Percentiles rank a stretch among this genome's conserved stretches.
Evolutionary conservation across 1,140 invertebrate genomes (phyloP).

Genomic region (Drosophila arizonae): DNA sequence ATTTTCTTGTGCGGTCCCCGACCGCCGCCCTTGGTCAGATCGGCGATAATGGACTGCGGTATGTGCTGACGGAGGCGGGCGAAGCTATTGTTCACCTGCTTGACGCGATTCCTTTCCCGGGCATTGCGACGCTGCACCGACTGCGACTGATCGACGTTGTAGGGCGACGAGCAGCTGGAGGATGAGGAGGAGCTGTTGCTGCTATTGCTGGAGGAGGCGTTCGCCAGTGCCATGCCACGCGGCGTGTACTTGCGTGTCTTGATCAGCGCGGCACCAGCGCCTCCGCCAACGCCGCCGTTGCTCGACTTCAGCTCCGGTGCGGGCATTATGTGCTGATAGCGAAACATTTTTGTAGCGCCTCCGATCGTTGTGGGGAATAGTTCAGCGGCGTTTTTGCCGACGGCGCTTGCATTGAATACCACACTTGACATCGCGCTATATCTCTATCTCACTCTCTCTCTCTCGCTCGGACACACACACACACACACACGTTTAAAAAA

Average conservation of each 20-base stretch:
- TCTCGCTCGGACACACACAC: conserved; percentile 1
- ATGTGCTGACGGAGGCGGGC: conserved; percentile 94
- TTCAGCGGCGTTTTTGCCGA: conserved; percentile 47
- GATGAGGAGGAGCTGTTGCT: conserved; percentile 20
- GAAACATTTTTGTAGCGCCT: conserved; percentile 60
- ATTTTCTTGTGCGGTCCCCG: conserved; percentile 92
- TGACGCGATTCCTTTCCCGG: conserved; percentile 95
- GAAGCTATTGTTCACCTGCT: conserved; percentile 97
- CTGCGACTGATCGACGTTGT: conserved; percentile 85
- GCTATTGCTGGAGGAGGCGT: conserved; percentile 7
- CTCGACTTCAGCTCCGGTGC: conserved; percentile 43
- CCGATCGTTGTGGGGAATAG: conserved; percentile 65
- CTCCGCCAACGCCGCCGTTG: conserved; percentile 49
- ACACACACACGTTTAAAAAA: conserved; percentile 26
- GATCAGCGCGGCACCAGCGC: conserved; percentile 58
- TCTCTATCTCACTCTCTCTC: neutral
- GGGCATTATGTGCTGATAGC: conserved; percentile 74
- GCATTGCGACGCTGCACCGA: conserved; percentile 96
- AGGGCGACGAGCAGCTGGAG: conserved; percentile 84
- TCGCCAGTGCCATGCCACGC: conserved; percentile 49
- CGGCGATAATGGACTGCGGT: conserved; percentile 89
- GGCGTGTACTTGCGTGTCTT: conserved; percentile 77
- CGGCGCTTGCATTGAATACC: conserved; percentile 47
- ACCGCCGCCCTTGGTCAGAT: conserved; percentile 86
- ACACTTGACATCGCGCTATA: conserved; percentile 56